Conservation (phyloP, 2,113 vertebrate species). For the Neomonachus schauinslandi region DNA sequence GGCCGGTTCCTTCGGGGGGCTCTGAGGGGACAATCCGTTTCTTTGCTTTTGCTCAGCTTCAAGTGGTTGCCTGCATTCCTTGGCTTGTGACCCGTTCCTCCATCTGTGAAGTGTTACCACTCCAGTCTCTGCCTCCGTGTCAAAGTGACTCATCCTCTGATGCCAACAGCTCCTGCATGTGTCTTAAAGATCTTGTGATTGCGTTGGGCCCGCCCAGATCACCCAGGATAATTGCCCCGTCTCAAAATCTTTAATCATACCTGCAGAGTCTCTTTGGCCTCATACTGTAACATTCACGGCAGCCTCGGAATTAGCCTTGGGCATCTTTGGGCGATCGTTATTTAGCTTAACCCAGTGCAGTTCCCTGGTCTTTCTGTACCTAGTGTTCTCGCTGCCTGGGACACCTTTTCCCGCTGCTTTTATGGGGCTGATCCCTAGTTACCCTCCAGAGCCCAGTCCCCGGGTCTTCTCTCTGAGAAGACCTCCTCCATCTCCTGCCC, state of each 20-base stretch:
- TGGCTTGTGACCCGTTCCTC: background rate
- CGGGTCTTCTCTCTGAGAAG: background rate
- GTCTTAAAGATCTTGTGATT: background rate
- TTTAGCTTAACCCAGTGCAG: background rate
- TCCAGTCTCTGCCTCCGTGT: accelerated
- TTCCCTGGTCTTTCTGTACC: background rate
- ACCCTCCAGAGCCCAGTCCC: background rate
- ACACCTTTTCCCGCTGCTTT: background rate
- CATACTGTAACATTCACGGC: too few species aligned
- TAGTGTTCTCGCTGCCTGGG: background rate
- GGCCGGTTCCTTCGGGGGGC: background rate
- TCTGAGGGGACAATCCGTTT: too few species aligned
- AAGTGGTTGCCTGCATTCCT: background rate
- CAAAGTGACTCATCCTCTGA: background rate
- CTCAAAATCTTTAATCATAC: background rate
- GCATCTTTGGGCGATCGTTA: accelerated
- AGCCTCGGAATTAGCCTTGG: background rate
- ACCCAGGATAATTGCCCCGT: background rate
- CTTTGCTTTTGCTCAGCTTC: background rate
- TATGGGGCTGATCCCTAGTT: background rate
- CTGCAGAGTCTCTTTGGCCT: background rate
- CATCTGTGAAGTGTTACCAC: accelerated
- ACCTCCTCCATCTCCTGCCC: background rate
- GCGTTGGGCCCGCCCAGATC: accelerated
- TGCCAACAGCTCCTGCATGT: background rate